Evolutionary conservation across 2,888 invertebrate genomes (phyloP).

Genomic region (Netelia inedita): DNA sequence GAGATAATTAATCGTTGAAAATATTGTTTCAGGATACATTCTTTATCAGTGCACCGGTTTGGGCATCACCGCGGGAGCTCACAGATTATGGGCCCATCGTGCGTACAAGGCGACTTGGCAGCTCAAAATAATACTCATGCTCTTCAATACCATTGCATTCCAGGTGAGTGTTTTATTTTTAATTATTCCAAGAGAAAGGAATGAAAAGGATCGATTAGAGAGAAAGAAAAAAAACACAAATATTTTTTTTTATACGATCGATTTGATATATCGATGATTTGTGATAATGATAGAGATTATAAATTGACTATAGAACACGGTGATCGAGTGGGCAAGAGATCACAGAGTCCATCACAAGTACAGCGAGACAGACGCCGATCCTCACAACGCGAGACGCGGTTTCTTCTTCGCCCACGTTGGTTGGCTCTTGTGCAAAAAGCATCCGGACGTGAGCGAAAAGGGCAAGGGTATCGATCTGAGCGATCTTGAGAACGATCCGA

Average conservation of each 20-base stretch:
- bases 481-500: conserved; percentile 93
- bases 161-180: conserved; percentile 88
- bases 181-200: neutral
- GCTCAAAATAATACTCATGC: conserved; percentile 91
- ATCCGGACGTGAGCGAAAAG: conserved; percentile 94
- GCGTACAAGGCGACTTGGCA: conserved; percentile 98
- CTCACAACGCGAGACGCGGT: conserved; percentile 96
- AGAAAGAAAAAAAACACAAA: neutral
- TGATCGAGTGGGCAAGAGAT: conserved; percentile 92
- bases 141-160: conserved; percentile 96
- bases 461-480: conserved; percentile 94
- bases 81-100: conserved; percentile 97
- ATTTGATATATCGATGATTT: too few relatives aligned
- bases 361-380: conserved; percentile 97
- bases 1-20: neutral
- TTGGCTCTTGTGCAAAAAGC: conserved; percentile 96
- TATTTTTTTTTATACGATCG: too few relatives aligned
- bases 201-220: neutral
- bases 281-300: too few relatives aligned
- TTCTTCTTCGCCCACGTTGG: conserved; percentile 99
- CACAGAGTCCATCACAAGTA: conserved; percentile 96
- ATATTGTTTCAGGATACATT: conserved; percentile 87
- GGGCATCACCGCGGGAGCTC: conserved; percentile 98
- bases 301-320: conserved; percentile 87
- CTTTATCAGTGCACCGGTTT: conserved; percentile 93